Percentiles rank a stretch among this genome's conserved stretches.
phyloP scores from a whole-genome alignment of 2,113 vertebrate species.

The Psettodes erumei region DNA sequence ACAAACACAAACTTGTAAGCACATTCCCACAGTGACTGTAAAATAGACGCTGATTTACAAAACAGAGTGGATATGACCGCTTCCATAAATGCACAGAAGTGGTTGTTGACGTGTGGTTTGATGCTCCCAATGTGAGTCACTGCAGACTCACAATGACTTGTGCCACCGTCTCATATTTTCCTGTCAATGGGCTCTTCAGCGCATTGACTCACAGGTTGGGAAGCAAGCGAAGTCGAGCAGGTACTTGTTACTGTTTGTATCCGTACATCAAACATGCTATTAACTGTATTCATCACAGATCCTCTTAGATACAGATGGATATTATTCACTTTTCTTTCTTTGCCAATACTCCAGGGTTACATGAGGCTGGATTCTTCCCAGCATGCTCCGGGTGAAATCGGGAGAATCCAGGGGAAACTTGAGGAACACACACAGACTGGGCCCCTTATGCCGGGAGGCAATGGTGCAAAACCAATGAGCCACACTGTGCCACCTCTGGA shows the following conservation, averaged over 20 bases:
- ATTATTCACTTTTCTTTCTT: neutral
- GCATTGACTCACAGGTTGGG: neutral
- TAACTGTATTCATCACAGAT: neutral
- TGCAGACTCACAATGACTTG: neutral
- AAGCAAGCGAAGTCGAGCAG: neutral
- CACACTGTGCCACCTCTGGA: constrained; percentile 24
- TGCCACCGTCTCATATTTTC: constrained; percentile 13
- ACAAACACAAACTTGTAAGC: constrained; percentile 7
- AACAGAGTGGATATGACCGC: neutral
- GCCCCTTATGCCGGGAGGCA: constrained; percentile 3
- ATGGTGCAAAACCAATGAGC: constrained; percentile 23
- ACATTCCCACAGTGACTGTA: too few relatives aligned
- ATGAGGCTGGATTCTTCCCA: constrained; percentile 13
- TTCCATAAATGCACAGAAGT: neutral
- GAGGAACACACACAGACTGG: neutral
- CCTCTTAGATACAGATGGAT: neutral
- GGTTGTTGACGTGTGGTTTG: constrained; percentile 2
- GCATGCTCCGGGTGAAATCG: constrained; percentile 1
- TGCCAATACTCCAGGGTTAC: neutral
- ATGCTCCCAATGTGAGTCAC: neutral
- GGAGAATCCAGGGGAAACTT: constrained; percentile 17
- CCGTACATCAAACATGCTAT: neutral
- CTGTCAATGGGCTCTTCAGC: neutral
- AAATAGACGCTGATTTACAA: too few relatives aligned
- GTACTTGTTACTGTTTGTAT: neutral